These are phyloP conservation scores for Orcinus orca DNA, from an alignment of 2,113 vertebrate genomes.

Conservation along the genomic window DNA sequence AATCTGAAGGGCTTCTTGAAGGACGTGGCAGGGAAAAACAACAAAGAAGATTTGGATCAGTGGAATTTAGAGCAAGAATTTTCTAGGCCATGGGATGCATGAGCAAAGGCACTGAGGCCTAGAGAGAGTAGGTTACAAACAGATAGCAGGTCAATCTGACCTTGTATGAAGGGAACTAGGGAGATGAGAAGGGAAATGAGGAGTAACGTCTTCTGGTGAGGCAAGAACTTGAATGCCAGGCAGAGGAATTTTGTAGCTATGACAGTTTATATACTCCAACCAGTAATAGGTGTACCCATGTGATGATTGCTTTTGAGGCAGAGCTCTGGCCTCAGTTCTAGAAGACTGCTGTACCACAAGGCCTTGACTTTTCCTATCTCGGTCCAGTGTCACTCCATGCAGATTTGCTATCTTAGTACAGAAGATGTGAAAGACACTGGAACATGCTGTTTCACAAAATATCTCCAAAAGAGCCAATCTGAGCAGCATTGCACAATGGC, in stretches of 20 bases:
- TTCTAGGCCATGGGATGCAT: background rate
- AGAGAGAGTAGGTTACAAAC: background rate
- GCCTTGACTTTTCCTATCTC: conserved; percentile 48
- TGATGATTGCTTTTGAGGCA: background rate
- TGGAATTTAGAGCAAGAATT: background rate
- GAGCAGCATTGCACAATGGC: background rate
- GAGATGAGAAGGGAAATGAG: background rate
- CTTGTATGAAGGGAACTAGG: background rate
- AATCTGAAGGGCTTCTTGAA: background rate
- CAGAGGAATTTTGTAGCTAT: background rate
- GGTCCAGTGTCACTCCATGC: conserved; percentile 17
- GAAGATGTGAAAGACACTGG: conserved; percentile 37
- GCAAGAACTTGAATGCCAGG: background rate
- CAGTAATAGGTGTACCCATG: accelerated
- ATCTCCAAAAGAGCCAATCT: background rate
- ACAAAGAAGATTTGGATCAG: background rate
- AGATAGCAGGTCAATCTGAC: background rate
- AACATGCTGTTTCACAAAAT: background rate
- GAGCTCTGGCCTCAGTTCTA: background rate
- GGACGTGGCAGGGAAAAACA: background rate
- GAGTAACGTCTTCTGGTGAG: background rate
- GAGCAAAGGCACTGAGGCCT: background rate
- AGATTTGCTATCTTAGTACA: conserved; percentile 57
- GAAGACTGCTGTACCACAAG: background rate
- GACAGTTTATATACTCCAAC: background rate